A percentile compares a stretch with the other conserved stretches of the same genome.
These are phyloP conservation scores for Sebastes jordani DNA, from an alignment of 2,797 vertebrate genomes.

Conservation along the genomic window DNA sequence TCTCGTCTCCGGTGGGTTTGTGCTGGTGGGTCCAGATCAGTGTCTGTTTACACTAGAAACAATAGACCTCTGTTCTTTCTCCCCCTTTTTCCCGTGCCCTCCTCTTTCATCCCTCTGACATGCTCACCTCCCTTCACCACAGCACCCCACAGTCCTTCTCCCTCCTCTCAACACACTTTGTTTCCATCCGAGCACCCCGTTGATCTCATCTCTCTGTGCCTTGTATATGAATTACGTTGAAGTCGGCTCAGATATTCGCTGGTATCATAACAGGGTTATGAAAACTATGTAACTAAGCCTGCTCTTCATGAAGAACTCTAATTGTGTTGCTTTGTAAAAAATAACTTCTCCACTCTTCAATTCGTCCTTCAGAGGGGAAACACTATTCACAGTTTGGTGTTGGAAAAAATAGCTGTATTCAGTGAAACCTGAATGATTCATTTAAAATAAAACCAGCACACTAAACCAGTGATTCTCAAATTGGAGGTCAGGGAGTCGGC, in stretches of 20 bases:
- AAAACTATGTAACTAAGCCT: neutral
- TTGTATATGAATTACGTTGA: neutral
- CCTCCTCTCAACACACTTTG: neutral
- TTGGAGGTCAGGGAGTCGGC: too few species aligned
- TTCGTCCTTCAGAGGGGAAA: neutral
- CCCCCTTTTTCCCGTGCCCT: neutral
- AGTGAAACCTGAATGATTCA: too few species aligned
- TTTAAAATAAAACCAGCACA: too few species aligned
- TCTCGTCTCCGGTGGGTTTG: slow-evolving; percentile 37
- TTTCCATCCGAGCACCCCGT: neutral
- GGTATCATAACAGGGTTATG: neutral
- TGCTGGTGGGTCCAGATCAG: slow-evolving; percentile 30
- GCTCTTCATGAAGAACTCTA: neutral
- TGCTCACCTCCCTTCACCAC: slow-evolving; percentile 33
- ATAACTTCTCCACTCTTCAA: neutral
- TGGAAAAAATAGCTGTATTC: too few species aligned
- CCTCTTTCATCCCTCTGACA: slow-evolving; percentile 42
- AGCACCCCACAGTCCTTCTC: neutral
- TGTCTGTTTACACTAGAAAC: slow-evolving; percentile 55
- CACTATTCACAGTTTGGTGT: neutral
- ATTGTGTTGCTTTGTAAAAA: neutral
- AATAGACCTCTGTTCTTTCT: slow-evolving; percentile 56
- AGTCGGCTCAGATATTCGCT: neutral
- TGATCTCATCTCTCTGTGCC: neutral
- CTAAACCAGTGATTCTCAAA: too few species aligned